phyloP scores from a whole-genome alignment of 2,797 vertebrate genomes.

The Merluccius polli region DNA sequence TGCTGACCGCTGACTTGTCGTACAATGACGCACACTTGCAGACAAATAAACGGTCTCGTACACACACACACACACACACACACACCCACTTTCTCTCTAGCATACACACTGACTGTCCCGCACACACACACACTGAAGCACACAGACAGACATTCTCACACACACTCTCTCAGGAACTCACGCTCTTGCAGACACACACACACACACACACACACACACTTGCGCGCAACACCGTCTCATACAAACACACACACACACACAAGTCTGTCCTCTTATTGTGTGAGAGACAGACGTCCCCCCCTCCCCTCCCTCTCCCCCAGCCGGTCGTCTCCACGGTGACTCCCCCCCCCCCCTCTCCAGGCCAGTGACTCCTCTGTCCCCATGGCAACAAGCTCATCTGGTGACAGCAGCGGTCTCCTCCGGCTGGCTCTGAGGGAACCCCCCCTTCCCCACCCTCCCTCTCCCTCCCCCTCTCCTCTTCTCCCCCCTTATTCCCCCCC shows the following conservation, averaged over 20 bases:
- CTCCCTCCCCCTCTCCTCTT: not conserved
- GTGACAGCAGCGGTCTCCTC: conserved; percentile 66
- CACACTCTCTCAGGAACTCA: not conserved
- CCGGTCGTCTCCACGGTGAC: conserved; percentile 45
- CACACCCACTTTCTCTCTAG: no score
- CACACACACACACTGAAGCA: no score
- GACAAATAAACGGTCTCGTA: not conserved
- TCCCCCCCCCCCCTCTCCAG: conserved; percentile 50
- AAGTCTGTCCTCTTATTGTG: conserved; percentile 24
- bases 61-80: not conserved
- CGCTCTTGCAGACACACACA: no score
- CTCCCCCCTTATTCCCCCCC: not conserved
- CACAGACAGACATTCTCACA: not conserved
- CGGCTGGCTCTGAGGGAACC: conserved; percentile 38
- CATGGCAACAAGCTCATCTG: conserved; percentile 79
- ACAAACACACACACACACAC: not conserved
- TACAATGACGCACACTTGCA: not conserved
- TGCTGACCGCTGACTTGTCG: not conserved
- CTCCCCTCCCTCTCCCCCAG: conserved; percentile 29
- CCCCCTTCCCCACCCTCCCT: not conserved
- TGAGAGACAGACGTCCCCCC: conserved; percentile 46
- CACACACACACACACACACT: not conserved
- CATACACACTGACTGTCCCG: no score
- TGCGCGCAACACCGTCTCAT: not conserved
- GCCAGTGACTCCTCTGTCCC: conserved; percentile 73